These are phyloP conservation scores for Hylaea fasciaria DNA, from an alignment of 2,888 invertebrate species.

Conservation along the genomic window DNA sequence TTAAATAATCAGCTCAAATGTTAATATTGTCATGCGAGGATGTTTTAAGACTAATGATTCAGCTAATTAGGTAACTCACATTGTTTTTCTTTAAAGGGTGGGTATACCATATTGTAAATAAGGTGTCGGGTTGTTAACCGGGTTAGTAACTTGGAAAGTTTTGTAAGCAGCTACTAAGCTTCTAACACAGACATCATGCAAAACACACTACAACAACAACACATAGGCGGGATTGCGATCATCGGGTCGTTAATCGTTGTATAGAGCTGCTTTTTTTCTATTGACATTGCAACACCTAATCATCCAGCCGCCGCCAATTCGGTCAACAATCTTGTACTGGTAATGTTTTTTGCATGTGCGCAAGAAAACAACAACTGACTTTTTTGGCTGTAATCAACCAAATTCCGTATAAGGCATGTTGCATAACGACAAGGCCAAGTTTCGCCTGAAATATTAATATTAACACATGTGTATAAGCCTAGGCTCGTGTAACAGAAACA, in stretches of 20 bases:
- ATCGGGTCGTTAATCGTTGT: conserved; percentile 62
- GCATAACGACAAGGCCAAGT: conserved; percentile 60
- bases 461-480: too few species aligned
- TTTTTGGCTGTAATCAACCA: conserved; percentile 65
- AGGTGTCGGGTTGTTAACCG: conserved; percentile 19
- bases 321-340: conserved; percentile 10
- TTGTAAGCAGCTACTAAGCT: conserved; percentile 35
- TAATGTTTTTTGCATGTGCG: conserved; percentile 50
- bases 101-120: conserved; percentile 22
- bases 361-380: conserved; percentile 66
- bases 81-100: conserved; percentile 22
- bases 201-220: conserved; percentile 65
- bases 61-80: conserved; percentile 35
- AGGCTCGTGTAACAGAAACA: conserved; percentile 24
- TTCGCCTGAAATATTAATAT: conserved; percentile 62
- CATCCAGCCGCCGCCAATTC: conserved; percentile 10
- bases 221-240: conserved; percentile 82
- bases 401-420: conserved; percentile 71
- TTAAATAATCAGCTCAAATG: conserved; percentile 26
- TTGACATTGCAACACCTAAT: conserved; percentile 17
- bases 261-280: conserved; percentile 11
- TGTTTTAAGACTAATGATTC: conserved; percentile 27
- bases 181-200: conserved; percentile 69
- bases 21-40: conserved; percentile 42
- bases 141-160: conserved; percentile 18